Evolutionary conservation across 2,888 invertebrate species (phyloP).

Genomic region (Leptinotarsa rubiginosa): DNA sequence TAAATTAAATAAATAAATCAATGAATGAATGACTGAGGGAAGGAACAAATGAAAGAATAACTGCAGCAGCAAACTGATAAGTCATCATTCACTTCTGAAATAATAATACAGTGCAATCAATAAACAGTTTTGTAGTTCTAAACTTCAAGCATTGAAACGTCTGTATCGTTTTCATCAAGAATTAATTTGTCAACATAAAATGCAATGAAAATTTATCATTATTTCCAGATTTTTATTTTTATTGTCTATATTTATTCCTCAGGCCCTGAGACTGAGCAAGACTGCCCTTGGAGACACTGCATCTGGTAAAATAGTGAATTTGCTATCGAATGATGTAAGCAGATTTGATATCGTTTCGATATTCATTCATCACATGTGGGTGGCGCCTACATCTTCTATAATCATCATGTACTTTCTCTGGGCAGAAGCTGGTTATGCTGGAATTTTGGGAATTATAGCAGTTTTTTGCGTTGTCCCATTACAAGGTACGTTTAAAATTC

Average conservation of each 20-base stretch:
- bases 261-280: slow-evolving; percentile 80
- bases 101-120: too few relatives aligned
- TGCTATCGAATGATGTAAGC: slow-evolving; percentile 93
- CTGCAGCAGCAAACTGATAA: too few relatives aligned
- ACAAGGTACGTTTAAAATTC: slow-evolving; percentile 72
- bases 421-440: slow-evolving; percentile 77
- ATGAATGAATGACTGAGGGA: too few relatives aligned
- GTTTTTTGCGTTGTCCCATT: slow-evolving; percentile 85
- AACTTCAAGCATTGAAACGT: too few relatives aligned
- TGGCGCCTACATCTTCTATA: slow-evolving; percentile 76
- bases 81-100: too few relatives aligned
- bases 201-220: too few relatives aligned
- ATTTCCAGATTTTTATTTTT: neutral
- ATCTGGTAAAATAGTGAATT: slow-evolving; percentile 91
- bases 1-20: too few relatives aligned
- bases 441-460: slow-evolving; percentile 82
- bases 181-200: too few relatives aligned
- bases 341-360: slow-evolving; percentile 89
- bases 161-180: too few relatives aligned
- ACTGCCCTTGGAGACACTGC: slow-evolving; percentile 79
- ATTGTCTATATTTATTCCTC: slow-evolving; percentile 38
- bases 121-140: too few relatives aligned
- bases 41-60: too few relatives aligned
- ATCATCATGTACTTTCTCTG: slow-evolving; percentile 85
- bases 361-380: slow-evolving; percentile 89